Evolutionary conservation across 2,888 invertebrate genomes (phyloP), one percentile per base, ranked within the genome.

Genomic region (Mythimna impura): DNA sequence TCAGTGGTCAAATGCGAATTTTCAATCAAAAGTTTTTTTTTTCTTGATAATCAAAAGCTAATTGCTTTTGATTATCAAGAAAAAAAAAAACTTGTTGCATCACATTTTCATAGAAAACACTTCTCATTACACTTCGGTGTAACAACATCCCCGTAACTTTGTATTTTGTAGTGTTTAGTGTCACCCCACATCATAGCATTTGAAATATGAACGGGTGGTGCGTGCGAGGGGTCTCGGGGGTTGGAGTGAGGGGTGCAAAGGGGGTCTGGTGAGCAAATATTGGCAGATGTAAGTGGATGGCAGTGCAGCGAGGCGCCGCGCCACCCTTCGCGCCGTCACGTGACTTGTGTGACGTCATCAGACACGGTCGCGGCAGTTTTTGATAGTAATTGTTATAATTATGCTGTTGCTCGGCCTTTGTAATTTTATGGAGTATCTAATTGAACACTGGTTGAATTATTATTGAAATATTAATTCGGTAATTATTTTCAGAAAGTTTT

Each of bases 281-380:
- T 97, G 96, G 97, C 96, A 94, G 96, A 96, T 96, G 97, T 97
- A 97, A 97, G 97, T 97, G 97, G 97, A 97, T 97, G 97, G 96
- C 88, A 90, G 92, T 92, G 94, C 94, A 94, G 78, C 75, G 78
- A 78, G 82, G 80, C 80, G 80, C 80, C 80, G 71, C 81, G 75
- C 81, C 81, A 81, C 81, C 80, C 80, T 75, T 75, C 58, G 65
- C 86, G 88, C 88, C 88, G 70, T 83, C 66, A 82, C 87, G 89
- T 90, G 86, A 90, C 89, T 58, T 10, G 60, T 61, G 90, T 94
- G 93, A 93, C 94, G 94, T 94, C 95, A 94, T 89, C 76, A 78
- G 73, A 68, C 74, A 71, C 67, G 55, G 50, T 57, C n/a, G 72
- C 77, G 57, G 71, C 83, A 70, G 80, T 81, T 85, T 86, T 77